A percentile compares a stretch with the other conserved stretches of the same genome.
phyloP scores from a whole-genome alignment of 2,888 invertebrate genomes.

The Heteropelma amictum region DNA sequence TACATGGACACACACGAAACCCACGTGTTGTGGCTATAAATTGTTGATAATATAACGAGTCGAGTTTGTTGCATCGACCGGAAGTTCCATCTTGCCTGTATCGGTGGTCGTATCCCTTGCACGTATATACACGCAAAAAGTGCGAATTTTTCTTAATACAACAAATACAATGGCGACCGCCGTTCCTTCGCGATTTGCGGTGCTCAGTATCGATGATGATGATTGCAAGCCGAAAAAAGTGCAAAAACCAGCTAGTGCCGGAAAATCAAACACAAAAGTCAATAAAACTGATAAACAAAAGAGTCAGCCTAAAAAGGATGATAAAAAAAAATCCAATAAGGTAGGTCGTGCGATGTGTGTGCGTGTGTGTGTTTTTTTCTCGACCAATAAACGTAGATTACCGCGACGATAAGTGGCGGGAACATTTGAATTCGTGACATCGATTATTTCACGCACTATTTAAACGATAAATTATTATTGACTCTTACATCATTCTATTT shows the following conservation, averaged over 20 bases:
- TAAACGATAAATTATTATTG: conserved; percentile 3
- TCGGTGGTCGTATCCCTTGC: background rate
- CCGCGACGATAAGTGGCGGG: conserved; percentile 38
- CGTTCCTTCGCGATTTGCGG: conserved; percentile 86
- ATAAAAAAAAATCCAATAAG: conserved; percentile 71
- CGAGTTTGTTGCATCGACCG: conserved; percentile 21
- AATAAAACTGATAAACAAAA: conserved; percentile 71
- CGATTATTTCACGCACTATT: background rate
- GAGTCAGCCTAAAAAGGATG: conserved; percentile 60
- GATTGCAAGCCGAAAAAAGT: conserved; percentile 79
- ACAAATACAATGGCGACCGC: conserved; percentile 81
- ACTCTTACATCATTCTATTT: conserved; percentile 4
- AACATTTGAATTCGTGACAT: conserved; percentile 47
- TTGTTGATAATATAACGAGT: conserved; percentile 6
- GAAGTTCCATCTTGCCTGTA: conserved; percentile 30
- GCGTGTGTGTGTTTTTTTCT: too few relatives aligned
- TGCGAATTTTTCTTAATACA: background rate
- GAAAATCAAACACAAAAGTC: conserved; percentile 67
- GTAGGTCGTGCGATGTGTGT: conserved; percentile 59
- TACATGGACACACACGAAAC: background rate
- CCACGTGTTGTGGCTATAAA: background rate
- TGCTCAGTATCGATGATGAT: conserved; percentile 87
- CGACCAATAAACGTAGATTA: conserved; percentile 24
- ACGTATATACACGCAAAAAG: background rate
- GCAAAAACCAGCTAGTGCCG: conserved; percentile 71